Conservation (phyloP, 2,888 invertebrate genomes). For the Latrodectus hesperus region DNA sequence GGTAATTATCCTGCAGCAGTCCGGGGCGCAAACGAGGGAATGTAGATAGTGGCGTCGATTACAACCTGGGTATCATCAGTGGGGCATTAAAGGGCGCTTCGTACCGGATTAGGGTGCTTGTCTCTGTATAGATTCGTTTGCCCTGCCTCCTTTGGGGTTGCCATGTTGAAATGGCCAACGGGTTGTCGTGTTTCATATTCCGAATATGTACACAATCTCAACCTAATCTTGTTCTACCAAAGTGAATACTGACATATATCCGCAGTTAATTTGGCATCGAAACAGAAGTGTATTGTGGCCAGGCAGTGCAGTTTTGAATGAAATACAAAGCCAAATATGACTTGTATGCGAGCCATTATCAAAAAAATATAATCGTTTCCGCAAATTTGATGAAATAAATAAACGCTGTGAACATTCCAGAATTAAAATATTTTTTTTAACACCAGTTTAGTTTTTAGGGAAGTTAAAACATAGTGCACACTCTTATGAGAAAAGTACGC, state of each 20-base stretch:
- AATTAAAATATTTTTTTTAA: no score
- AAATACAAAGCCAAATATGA: no score
- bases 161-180: background rate
- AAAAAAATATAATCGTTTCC: no score
- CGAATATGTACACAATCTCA: no score
- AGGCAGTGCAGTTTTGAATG: no score
- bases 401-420: no score
- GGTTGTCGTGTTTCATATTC: no score
- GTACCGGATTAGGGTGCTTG: slow-evolving; percentile 34
- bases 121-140: background rate
- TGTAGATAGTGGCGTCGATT: slow-evolving; percentile 44
- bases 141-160: background rate
- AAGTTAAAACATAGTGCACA: no score
- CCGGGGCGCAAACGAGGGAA: slow-evolving; percentile 29
- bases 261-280: background rate
- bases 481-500: no score
- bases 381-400: no score
- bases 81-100: slow-evolving; percentile 48
- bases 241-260: background rate
- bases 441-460: no score
- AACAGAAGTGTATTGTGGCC: background rate
- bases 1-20: slow-evolving; percentile 44
- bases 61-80: slow-evolving; percentile 59
- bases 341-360: no score
- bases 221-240: background rate